Evolutionary conservation across 2,797 vertebrate genomes (phyloP).

Genomic region (Dermochelys coriacea): DNA sequence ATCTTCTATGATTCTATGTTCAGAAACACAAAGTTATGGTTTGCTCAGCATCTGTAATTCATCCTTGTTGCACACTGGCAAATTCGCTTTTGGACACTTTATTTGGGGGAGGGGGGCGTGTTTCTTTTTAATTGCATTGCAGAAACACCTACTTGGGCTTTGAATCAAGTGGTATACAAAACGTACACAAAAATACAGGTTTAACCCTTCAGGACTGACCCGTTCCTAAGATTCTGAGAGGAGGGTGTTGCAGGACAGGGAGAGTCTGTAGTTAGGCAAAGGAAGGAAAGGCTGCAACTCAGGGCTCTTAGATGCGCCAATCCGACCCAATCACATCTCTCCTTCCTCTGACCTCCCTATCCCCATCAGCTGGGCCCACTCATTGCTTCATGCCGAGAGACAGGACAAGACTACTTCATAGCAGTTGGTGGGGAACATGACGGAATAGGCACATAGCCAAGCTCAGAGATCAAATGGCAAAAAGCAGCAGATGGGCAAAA

Average conservation of each 20-base stretch:
- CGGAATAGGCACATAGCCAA: neutral
- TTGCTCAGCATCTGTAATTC: neutral
- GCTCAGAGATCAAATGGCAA: neutral
- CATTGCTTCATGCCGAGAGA: neutral
- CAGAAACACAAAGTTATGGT: neutral
- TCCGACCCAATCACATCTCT: neutral
- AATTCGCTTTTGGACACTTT: neutral
- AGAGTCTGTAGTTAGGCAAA: neutral
- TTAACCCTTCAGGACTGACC: neutral
- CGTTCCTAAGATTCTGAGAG: fast-evolving
- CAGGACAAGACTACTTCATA: slow-evolving; percentile 11
- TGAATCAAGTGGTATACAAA: neutral
- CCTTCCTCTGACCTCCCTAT: neutral
- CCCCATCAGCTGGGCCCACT: neutral
- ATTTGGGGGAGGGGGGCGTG: neutral
- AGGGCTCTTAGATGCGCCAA: neutral
- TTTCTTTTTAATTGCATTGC: neutral
- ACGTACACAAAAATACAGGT: fast-evolving
- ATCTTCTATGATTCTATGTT: neutral
- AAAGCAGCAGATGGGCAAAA: no score
- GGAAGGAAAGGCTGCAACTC: neutral
- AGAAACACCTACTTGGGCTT: fast-evolving
- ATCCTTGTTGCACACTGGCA: neutral
- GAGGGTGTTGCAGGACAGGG: neutral
- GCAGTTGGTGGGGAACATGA: neutral